A percentile compares a stretch with the other conserved stretches of the same genome.
These are phyloP conservation scores for Sepiola atlantica DNA, from an alignment of 2,888 invertebrate species.

Conservation along the genomic window DNA sequence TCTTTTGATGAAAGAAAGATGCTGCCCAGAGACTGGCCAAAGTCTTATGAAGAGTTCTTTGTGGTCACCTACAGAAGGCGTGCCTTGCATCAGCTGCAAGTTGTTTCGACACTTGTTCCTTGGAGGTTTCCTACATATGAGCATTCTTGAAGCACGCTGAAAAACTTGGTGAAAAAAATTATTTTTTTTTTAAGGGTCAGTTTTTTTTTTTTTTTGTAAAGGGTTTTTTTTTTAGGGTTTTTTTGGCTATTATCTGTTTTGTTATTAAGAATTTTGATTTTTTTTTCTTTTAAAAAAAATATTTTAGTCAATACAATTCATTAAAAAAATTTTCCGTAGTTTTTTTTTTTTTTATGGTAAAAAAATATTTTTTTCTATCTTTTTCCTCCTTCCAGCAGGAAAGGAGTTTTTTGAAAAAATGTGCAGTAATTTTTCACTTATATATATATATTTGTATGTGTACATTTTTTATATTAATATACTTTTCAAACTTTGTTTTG, in stretches of 20 bases:
- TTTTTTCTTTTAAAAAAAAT: background rate
- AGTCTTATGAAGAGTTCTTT: conserved; percentile 11
- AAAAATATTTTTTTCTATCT: background rate
- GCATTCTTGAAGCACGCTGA: conserved; percentile 6
- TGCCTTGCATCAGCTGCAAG: background rate
- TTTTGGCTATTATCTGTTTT: background rate
- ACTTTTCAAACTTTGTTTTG: background rate
- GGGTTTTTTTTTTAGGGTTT: no score
- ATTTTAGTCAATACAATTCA: background rate
- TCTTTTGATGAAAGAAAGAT: background rate
- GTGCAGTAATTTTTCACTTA: background rate
- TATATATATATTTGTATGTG: background rate
- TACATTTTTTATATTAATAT: background rate
- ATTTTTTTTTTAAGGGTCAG: background rate
- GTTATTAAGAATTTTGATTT: background rate
- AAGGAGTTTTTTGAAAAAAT: background rate
- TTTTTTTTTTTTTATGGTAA: background rate
- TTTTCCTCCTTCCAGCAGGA: background rate
- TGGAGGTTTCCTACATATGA: background rate
- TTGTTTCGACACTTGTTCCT: background rate
- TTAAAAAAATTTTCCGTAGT: no score
- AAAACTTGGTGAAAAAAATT: background rate
- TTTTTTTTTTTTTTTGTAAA: background rate
- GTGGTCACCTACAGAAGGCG: background rate
- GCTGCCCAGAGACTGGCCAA: background rate